These are phyloP conservation scores for Motacilla tschutschensis DNA, from an alignment of 2,113 vertebrate species.

Conservation along the genomic window DNA sequence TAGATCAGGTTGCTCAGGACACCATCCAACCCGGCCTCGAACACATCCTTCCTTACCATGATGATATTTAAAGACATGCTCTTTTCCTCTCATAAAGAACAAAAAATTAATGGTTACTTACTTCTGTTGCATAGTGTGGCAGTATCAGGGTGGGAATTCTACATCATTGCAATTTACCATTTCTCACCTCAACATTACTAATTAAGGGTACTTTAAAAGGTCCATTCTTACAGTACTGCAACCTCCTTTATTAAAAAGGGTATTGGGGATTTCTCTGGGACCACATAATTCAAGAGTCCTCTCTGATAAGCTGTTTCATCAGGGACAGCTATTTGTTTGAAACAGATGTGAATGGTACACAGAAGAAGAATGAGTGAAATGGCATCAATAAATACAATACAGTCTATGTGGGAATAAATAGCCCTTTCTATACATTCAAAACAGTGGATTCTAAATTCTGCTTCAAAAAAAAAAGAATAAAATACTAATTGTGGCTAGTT, in stretches of 20 bases:
- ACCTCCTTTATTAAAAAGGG: neutral
- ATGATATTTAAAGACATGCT: neutral
- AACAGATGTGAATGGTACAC: neutral
- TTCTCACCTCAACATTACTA: neutral
- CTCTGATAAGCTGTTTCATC: neutral
- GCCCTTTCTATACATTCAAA: neutral
- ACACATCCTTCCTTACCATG: neutral
- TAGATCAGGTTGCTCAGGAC: neutral
- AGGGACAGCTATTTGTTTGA: neutral
- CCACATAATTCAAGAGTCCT: neutral
- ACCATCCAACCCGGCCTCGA: neutral
- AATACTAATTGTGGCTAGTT: neutral
- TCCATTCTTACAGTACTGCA: fast-evolving
- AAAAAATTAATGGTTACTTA: neutral
- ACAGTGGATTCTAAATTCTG: neutral
- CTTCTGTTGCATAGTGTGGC: neutral
- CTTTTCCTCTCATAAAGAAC: neutral
- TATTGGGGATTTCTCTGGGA: neutral
- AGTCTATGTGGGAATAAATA: neutral
- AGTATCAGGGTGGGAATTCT: neutral
- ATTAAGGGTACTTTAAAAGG: neutral
- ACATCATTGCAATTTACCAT: neutral
- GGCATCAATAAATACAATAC: neutral
- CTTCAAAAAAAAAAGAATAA: neutral
- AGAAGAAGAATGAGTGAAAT: neutral